Conservation (phyloP, 1,140 invertebrate genomes). For the Nasonia vitripennis region DNA sequence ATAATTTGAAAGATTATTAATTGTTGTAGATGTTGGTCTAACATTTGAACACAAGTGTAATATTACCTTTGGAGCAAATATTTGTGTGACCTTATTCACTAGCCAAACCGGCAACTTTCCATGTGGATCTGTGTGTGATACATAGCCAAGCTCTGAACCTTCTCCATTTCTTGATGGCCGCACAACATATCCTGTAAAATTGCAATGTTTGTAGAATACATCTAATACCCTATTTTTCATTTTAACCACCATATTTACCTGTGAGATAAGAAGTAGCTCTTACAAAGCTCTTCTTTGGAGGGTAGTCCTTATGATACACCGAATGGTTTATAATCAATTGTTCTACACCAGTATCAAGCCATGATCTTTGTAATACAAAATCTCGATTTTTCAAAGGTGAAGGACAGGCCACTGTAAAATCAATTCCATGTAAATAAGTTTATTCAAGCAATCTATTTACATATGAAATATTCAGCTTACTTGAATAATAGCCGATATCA, state of each 20-base stretch:
- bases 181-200: constrained; percentile 74
- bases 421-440: constrained; percentile 46
- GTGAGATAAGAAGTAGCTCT: constrained; percentile 79
- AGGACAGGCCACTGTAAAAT: constrained; percentile 86
- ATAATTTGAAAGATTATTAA: neutral
- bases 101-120: constrained; percentile 92
- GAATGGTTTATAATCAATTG: constrained; percentile 94
- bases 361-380: constrained; percentile 92
- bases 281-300: constrained; percentile 87
- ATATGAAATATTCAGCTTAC: constrained; percentile 76
- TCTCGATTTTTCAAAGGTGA: constrained; percentile 92
- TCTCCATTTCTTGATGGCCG: constrained; percentile 73
- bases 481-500: constrained; percentile 94
- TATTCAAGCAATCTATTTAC: constrained; percentile 35
- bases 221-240: constrained; percentile 47
- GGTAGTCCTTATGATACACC: constrained; percentile 89
- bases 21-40: neutral
- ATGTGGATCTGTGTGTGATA: constrained; percentile 91
- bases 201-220: neutral
- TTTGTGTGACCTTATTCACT: constrained; percentile 91
- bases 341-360: constrained; percentile 89
- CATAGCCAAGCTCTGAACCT: constrained; percentile 88
- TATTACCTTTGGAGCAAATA: constrained; percentile 85
- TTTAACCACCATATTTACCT: constrained; percentile 63
- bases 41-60: neutral